Evolutionary conservation across 2,113 vertebrate species (phyloP).

Genomic region (Calyptommatus sinebrachiatus): DNA sequence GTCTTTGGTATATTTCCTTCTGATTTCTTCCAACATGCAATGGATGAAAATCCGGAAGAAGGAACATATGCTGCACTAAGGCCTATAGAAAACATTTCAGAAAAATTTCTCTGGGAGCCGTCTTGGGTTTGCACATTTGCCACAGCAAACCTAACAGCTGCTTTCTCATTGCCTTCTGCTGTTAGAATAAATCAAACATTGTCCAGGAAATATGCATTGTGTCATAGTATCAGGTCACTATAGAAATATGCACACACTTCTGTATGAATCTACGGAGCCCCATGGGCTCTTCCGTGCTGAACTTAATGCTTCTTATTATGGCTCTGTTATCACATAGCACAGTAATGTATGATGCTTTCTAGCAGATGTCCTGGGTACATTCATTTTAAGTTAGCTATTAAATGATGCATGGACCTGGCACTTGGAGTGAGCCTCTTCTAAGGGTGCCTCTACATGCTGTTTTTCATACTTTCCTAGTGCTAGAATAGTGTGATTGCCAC

Average conservation of each 20-base stretch:
- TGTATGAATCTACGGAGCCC: too few relatives aligned
- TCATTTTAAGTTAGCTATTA: constrained; percentile 13
- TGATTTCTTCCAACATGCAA: background rate
- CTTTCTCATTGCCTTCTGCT: background rate
- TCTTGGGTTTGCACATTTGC: background rate
- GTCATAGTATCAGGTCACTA: rapidly evolving
- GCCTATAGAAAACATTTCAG: rapidly evolving
- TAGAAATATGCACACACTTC: background rate
- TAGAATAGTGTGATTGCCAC: too few relatives aligned
- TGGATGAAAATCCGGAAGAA: background rate
- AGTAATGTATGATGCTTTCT: constrained; percentile 2
- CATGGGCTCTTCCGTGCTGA: background rate
- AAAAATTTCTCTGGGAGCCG: background rate
- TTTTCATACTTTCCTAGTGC: too few relatives aligned
- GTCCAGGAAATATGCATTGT: rapidly evolving
- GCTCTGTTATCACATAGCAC: background rate
- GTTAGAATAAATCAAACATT: background rate
- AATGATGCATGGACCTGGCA: background rate
- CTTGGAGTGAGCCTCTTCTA: too few relatives aligned
- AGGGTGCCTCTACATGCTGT: too few relatives aligned
- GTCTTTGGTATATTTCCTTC: background rate
- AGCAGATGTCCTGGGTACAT: constrained; percentile 34
- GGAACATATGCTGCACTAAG: background rate
- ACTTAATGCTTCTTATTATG: background rate
- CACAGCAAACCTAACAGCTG: background rate